Conservation (phyloP, 2,113 vertebrate species). For the Bufo gargarizans region DNA sequence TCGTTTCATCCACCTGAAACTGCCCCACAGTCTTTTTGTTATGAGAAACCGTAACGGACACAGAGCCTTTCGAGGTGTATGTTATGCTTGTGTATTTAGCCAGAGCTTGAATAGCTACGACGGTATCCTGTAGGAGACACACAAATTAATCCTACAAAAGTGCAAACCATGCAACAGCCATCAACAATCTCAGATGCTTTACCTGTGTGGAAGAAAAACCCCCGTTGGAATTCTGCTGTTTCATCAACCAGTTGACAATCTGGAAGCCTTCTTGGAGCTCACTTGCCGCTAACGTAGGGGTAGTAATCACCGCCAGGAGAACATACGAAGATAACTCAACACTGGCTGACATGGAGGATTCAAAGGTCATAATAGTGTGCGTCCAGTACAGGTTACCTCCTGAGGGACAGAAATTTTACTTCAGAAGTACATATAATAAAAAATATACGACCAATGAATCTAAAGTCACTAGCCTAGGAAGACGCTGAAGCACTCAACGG, state of each 20-base stretch:
- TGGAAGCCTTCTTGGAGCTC: slow-evolving; percentile 68
- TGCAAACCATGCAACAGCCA: neutral
- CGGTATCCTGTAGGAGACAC: slow-evolving; percentile 76
- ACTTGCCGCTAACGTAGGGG: slow-evolving; percentile 63
- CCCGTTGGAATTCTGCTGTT: slow-evolving; percentile 82
- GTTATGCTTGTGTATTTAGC: slow-evolving; percentile 76
- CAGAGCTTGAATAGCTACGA: slow-evolving; percentile 87
- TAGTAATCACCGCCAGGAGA: slow-evolving; percentile 73
- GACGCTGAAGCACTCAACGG: no score
- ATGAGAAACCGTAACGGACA: slow-evolving; percentile 71
- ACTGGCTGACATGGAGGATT: slow-evolving; percentile 61
- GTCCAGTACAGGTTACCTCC: slow-evolving; percentile 69
- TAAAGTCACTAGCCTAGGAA: no score
- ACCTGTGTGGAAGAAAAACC: slow-evolving; percentile 92
- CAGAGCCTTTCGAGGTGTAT: slow-evolving; percentile 64
- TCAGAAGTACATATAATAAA: neutral
- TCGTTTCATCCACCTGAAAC: slow-evolving; percentile 66
- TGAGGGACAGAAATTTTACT: slow-evolving; percentile 43
- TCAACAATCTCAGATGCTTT: neutral
- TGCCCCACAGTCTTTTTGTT: slow-evolving; percentile 63
- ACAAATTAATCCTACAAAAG: accelerated
- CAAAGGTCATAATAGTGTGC: slow-evolving; percentile 21
- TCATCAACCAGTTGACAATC: slow-evolving; percentile 79
- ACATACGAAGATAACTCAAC: slow-evolving; percentile 80
- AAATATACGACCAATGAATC: neutral